Conservation (phyloP, 2,113 vertebrate species). For the Nanorana parkeri region DNA sequence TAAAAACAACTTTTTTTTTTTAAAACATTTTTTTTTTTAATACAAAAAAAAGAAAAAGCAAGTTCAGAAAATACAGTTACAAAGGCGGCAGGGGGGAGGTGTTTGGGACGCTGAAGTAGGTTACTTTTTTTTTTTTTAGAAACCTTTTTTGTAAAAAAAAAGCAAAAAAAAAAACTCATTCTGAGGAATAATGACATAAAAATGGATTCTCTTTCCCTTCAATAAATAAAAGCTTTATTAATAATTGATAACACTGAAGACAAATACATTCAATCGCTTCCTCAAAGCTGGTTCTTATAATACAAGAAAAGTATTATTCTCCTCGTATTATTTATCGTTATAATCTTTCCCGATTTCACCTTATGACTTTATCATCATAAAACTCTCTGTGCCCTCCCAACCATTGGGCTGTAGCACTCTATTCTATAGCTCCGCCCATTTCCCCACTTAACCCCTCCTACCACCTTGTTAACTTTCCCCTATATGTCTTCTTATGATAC, state of each 20-base stretch:
- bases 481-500: too few species aligned
- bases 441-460: not conserved
- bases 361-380: too few species aligned
- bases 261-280: not conserved
- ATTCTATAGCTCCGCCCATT: not conserved
- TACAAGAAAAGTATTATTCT: not conserved
- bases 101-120: not conserved
- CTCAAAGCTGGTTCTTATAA: not conserved
- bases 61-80: conserved; percentile 21
- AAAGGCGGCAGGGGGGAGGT: not conserved
- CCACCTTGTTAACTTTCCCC: too few species aligned
- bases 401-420: too few species aligned
- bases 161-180: conserved; percentile 6
- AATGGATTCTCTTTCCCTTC: not conserved
- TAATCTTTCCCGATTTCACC: not conserved
- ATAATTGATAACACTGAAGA: not conserved
- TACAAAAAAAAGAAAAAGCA: conserved; percentile 48
- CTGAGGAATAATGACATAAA: not conserved
- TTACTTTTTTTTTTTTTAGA: not conserved
- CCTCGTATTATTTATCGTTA: not conserved
- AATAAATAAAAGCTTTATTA: not conserved
- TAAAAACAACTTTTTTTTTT: conserved; percentile 17
- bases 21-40: conserved; percentile 21
- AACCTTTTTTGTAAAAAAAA: not conserved
- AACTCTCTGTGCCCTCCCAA: not conserved